A percentile compares a stretch with the other conserved stretches of the same genome.
Evolutionary conservation across 2,113 vertebrate genomes (phyloP).

Genomic region (Tetrax tetrax): DNA sequence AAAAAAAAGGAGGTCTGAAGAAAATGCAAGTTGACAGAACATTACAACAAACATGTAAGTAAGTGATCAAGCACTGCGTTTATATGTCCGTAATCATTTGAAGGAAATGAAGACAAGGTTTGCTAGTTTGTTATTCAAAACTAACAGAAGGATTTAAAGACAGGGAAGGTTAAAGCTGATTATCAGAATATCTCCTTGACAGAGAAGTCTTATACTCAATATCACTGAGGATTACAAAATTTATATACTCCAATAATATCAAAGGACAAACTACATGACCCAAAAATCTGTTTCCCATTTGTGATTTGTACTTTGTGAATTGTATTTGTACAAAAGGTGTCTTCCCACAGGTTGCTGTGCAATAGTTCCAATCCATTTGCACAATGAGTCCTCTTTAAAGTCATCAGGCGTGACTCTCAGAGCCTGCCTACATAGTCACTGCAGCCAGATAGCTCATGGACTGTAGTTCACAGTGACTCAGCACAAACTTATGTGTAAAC

Average conservation of each 20-base stretch:
- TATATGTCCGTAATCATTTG: background rate
- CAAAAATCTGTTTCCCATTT: background rate
- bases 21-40: background rate
- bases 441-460: background rate
- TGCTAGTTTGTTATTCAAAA: background rate
- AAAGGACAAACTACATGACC: background rate
- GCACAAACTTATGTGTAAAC: background rate
- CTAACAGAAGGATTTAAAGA: background rate
- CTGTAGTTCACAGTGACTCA: background rate
- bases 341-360: background rate
- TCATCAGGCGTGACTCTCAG: rapidly evolving
- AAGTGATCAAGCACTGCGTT: background rate
- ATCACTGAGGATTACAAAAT: background rate
- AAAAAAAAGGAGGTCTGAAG: background rate
- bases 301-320: background rate
- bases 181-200: background rate
- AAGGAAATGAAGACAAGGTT: background rate
- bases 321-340: background rate
- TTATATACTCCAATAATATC: background rate
- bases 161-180: background rate
- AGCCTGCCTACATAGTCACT: background rate
- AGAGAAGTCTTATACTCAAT: background rate
- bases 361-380: background rate
- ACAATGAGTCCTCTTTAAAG: background rate
- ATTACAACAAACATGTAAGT: background rate